Base-by-base conservation (phyloP, 2,113 vertebrate species). In the Leiothrix lutea region DNA sequence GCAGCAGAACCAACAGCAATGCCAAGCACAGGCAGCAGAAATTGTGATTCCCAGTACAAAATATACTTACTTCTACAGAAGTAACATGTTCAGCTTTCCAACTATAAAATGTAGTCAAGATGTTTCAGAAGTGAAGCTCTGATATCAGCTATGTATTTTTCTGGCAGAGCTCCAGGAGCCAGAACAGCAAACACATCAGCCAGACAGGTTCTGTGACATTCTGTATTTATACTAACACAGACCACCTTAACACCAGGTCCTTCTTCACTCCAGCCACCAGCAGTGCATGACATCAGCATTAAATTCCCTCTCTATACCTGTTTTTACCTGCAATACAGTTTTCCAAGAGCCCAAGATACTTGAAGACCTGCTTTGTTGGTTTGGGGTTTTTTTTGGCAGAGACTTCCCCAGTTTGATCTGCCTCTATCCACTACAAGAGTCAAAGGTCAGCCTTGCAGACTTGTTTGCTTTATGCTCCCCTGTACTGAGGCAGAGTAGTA, bases 191-290 rank as follows among this genome's bases (percentile, higher is more conserved):
- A 66, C 47, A 42, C 13, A 85, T 83, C 40, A 88, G 40, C n/a
- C 61, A 75, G 81, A 90, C 53, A 48, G 84, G 95, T 88, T 86
- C 93, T 80, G 85, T 86, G 75, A 80, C 85, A 90, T 86, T 85
- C 78, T 84, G 38, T n/a, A 70, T 72, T 69, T 75, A 47, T 23
- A 57, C 25, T 70, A 60, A 75, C 38, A 90, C 6, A 53, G 72
- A 94, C 62, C 57, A 79, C 60, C 42, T 14, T 16, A 91, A 69
- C 24, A 70, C 24, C 56, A 74, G 48, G 38, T 36, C 58, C 44
- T 70, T 51, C 86, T 48, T 74, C 47, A 38, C 75, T 62, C 17
- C 29, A 45, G 2, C 3, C 28, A 72, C 12, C 21, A 92, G 47
- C 19, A 9, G 23, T 2, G 7, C 9, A 10, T 13, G 21, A n/a